Conservation (phyloP, 2,797 vertebrate genomes). For the Leptodactylus fallax region DNA sequence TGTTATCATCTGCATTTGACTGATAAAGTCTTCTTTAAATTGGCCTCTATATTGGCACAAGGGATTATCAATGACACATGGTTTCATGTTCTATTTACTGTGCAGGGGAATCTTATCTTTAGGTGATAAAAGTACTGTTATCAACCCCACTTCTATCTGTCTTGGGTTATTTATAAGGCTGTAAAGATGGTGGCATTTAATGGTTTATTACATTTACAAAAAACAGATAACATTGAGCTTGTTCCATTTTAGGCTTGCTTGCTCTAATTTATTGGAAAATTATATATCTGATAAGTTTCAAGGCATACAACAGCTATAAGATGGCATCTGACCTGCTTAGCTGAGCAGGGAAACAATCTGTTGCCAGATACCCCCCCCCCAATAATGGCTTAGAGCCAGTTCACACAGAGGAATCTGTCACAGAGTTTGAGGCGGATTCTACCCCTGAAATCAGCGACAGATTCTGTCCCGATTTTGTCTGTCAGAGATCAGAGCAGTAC, state of each 20-base stretch:
- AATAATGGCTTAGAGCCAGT: too few relatives aligned
- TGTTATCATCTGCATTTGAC: background rate
- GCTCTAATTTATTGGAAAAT: background rate
- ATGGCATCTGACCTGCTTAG: too few relatives aligned
- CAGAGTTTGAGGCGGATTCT: too few relatives aligned
- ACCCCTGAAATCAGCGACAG: too few relatives aligned
- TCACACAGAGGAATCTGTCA: too few relatives aligned
- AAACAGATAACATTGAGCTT: background rate
- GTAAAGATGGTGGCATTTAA: slow-evolving; percentile 1
- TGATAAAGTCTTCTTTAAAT: background rate
- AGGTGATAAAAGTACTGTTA: slow-evolving; percentile 27
- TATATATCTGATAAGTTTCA: background rate
- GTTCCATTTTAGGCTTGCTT: background rate
- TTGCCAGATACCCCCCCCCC: background rate
- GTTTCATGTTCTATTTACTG: slow-evolving; percentile 29
- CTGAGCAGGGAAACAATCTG: background rate
- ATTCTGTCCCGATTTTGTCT: too few relatives aligned
- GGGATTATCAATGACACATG: slow-evolving; percentile 6
- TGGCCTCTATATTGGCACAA: background rate
- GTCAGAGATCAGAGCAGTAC: too few relatives aligned
- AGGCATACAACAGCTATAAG: too few relatives aligned
- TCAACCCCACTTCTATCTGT: slow-evolving; percentile 8
- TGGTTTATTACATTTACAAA: background rate
- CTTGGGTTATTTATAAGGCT: slow-evolving; percentile 39
- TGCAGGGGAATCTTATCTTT: slow-evolving; percentile 34